Conservation (phyloP, 2,797 vertebrate species). For the Telmatherina bonti region DNA sequence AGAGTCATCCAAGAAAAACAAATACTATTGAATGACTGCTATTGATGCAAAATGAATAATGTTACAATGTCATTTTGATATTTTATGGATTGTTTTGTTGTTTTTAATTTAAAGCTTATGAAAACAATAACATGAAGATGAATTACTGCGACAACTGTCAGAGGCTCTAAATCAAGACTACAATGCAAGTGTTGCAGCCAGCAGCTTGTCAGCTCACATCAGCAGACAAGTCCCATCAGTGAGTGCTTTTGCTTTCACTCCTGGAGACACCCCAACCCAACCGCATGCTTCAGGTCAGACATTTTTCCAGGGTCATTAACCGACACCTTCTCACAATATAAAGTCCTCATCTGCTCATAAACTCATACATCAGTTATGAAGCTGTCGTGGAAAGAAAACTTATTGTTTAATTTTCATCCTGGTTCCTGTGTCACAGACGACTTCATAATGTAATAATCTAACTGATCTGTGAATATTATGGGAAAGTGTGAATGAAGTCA, state of each 20-base stretch:
- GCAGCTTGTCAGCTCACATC: background rate
- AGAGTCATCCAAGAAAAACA: too few relatives aligned
- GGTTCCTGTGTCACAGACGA: too few relatives aligned
- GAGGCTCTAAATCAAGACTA: background rate
- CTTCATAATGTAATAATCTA: background rate
- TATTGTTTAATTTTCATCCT: too few relatives aligned
- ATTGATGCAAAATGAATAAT: background rate
- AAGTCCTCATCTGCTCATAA: background rate
- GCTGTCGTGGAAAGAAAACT: background rate
- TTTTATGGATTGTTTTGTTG: background rate
- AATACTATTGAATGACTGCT: too few relatives aligned
- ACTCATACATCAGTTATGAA: background rate
- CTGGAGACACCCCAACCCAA: background rate
- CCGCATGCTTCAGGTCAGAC: background rate
- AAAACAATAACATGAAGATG: background rate
- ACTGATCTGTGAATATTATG: background rate
- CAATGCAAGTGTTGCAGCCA: background rate
- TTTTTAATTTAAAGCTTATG: background rate
- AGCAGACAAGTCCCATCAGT: background rate
- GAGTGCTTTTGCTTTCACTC: background rate
- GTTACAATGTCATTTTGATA: background rate
- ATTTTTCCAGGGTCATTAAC: background rate
- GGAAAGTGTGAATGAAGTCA: background rate
- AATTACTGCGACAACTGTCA: background rate
- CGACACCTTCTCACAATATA: background rate